Percentiles rank a stretch among this genome's conserved stretches.
phyloP scores from a whole-genome alignment of 2,113 vertebrate species.

The Elaphurus davidianus region DNA sequence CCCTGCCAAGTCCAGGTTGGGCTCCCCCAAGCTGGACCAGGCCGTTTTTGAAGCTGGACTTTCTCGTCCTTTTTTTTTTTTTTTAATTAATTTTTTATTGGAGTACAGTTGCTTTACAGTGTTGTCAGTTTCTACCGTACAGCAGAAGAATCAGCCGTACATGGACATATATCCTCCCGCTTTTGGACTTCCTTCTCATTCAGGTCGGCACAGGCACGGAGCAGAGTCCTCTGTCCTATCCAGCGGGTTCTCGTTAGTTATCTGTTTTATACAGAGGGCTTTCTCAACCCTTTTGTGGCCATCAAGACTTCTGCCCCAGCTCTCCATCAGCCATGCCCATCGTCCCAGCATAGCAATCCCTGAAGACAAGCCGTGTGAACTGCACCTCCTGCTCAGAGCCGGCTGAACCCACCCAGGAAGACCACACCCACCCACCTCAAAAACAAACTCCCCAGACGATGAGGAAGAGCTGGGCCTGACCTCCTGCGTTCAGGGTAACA shows the following conservation, averaged over 20 bases:
- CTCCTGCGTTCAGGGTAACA: neutral
- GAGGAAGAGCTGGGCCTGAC: neutral
- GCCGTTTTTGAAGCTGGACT: neutral
- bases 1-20: neutral
- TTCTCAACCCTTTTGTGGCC: neutral
- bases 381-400: accelerated
- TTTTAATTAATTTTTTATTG: neutral
- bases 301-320: neutral
- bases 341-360: neutral
- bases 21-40: neutral
- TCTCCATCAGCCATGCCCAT: neutral
- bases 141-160: neutral
- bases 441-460: neutral
- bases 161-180: neutral
- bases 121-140: neutral
- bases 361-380: neutral
- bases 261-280: neutral
- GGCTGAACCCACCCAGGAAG: neutral
- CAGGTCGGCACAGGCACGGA: neutral
- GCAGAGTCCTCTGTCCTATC: neutral
- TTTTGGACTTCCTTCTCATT: neutral
- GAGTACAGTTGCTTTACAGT: neutral
- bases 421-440: neutral
- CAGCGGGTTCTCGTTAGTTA: neutral
- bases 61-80: neutral